These are phyloP conservation scores for Pardosa pseudoannulata DNA, from an alignment of 2,888 invertebrate genomes.

Conservation along the genomic window DNA sequence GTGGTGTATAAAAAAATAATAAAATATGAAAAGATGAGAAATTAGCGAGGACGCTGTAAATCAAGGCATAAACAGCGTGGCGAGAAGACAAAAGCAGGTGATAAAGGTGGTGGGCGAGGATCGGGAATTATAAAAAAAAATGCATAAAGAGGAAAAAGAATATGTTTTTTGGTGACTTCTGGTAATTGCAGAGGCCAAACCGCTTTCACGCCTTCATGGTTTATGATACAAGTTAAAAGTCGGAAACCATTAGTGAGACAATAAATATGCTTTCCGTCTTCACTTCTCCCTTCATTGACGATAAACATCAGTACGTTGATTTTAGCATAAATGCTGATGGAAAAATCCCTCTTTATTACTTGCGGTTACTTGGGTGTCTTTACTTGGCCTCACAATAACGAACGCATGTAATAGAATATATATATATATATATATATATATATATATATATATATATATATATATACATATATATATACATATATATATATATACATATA, in stretches of 20 bases:
- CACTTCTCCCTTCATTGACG: no score
- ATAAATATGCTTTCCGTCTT: background rate
- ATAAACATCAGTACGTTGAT: no score
- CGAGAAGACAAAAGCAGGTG: slow-evolving; percentile 2
- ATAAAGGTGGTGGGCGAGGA: background rate
- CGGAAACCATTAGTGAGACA: slow-evolving; percentile 12
- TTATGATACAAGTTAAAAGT: slow-evolving; percentile 13
- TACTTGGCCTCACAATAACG: no score
- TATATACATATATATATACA: no score
- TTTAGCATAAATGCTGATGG: no score
- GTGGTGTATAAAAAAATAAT: background rate
- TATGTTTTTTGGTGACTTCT: background rate
- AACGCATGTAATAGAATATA: no score
- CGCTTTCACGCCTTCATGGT: slow-evolving; percentile 28
- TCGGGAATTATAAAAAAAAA: background rate
- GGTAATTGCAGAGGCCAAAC: slow-evolving; percentile 19
- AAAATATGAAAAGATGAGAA: background rate
- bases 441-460: no score
- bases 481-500: no score
- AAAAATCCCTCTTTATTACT: no score
- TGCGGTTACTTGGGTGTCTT: no score
- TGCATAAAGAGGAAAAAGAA: background rate
- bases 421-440: no score
- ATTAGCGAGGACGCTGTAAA: slow-evolving; percentile 3
- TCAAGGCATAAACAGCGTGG: slow-evolving; percentile 16